Evolutionary conservation across 2,888 invertebrate species (phyloP), one percentile per base, ranked within the genome.

Genomic region (Dicranocentrus wangi): DNA sequence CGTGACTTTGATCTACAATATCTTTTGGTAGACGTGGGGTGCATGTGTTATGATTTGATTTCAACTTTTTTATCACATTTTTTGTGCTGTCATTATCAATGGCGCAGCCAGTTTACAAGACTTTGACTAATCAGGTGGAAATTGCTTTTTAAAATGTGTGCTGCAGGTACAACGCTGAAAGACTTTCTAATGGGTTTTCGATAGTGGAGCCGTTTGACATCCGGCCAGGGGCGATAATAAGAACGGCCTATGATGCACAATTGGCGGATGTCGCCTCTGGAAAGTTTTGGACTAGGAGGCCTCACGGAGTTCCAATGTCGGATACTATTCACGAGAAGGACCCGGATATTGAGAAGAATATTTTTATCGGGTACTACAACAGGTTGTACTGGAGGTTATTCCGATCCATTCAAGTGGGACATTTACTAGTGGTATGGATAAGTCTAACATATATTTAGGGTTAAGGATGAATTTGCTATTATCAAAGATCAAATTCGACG

Each of bases 161-260:
- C 47, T 2, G 13, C 13, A 85, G 85, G 42, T 85, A 85, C 47
- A 81, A 85, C 25, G 81, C 83, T 21, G 85, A 85, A 47, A 53
- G 85, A 21, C 17, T 85, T 15, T 83, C 81, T 0, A 85, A 85
- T 53, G 82, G 80, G 0, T 21, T 85, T 15, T 28, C 61, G 1
- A 17, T 55, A 2, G 75, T 80, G 27, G 39, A 15, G 8, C 65
- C 76, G 1, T 42, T 83, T 5, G 43, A 58, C 5, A 65, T 78
- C 1, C 21, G 39, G 55, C 63, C 25, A 10, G 66, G 66, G 32
- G 73, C 63, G 8, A 42, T 43, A 17, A 60, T 83, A 7, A n/a
- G 32, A 25, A 77, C 83, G 1, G 78, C 58, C 0, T 85, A 82
- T 66, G 43, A 81, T 32, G 70, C 83, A 8, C 75, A 75, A 0